These are phyloP conservation scores for Chitala chitala DNA, from an alignment of 2,113 vertebrate genomes.

Conservation along the genomic window DNA sequence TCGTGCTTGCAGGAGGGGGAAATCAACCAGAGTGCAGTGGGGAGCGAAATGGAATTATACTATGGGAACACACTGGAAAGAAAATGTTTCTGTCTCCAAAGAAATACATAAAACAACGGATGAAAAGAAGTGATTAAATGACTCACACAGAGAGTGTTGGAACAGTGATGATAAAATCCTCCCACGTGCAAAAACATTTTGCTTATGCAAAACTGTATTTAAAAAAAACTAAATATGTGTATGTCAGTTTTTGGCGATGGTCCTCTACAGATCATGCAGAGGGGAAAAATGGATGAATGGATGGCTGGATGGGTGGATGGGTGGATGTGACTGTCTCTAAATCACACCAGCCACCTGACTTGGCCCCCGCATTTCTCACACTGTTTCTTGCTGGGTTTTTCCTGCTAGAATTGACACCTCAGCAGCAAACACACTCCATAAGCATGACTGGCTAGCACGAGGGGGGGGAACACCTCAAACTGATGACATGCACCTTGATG, in stretches of 20 bases:
- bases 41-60: not conserved
- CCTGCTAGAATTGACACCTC: not conserved
- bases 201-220: no score
- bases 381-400: not conserved
- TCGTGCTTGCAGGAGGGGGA: not conserved
- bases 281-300: no score
- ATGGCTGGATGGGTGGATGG: no score
- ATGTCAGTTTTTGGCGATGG: no score
- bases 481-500: not conserved
- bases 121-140: not conserved
- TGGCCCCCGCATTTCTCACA: not conserved
- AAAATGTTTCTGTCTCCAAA: not conserved
- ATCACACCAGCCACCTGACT: not conserved
- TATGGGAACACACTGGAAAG: not conserved
- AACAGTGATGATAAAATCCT: not conserved
- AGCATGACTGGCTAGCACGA: not conserved
- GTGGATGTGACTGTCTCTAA: not conserved
- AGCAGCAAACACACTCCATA: not conserved
- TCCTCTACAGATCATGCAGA: no score
- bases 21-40: not conserved
- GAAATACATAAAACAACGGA: not conserved
- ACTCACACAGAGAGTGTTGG: not conserved
- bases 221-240: no score
- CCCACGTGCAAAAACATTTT: not conserved
- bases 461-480: no score